Percentiles rank a stretch among this genome's conserved stretches.
Conservation (phyloP, 1,140 invertebrate species). For the Metaphire vulgaris region DNA sequence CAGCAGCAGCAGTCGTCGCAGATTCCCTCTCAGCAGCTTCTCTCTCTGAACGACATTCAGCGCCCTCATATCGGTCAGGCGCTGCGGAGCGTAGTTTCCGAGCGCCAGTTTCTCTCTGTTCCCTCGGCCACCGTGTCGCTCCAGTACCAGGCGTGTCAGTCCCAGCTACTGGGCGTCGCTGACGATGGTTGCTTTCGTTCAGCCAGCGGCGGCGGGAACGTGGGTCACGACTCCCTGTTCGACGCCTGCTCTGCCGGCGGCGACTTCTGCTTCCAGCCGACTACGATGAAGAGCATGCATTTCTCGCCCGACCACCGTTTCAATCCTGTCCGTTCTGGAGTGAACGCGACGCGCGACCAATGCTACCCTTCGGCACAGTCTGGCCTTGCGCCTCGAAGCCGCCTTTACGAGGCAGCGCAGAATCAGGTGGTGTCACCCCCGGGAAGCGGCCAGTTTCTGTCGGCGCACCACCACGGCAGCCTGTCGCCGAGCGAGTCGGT, state of each 20-base stretch:
- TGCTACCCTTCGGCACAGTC: background rate
- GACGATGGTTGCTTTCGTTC: background rate
- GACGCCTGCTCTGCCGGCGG: background rate
- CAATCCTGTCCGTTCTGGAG: background rate
- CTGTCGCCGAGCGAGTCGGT: background rate
- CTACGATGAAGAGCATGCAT: background rate
- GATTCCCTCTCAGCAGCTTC: background rate
- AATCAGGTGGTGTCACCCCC: background rate
- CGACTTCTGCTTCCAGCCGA: background rate
- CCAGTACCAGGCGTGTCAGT: background rate
- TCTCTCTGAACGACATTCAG: background rate
- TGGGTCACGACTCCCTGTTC: background rate
- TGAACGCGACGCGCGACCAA: background rate
- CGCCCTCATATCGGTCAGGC: background rate
- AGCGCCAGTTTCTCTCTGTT: background rate
- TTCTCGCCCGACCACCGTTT: background rate
- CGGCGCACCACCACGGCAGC: background rate
- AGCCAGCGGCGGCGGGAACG: background rate
- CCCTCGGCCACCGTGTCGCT: background rate
- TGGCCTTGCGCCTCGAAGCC: background rate
- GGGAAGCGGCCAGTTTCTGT: background rate
- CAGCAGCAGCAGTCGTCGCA: background rate
- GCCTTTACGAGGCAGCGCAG: background rate
- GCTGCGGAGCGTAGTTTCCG: background rate
- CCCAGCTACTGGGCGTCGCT: too few species aligned